Base-by-base conservation (phyloP, 2,113 vertebrate genomes). In the Lota lota region DNA sequence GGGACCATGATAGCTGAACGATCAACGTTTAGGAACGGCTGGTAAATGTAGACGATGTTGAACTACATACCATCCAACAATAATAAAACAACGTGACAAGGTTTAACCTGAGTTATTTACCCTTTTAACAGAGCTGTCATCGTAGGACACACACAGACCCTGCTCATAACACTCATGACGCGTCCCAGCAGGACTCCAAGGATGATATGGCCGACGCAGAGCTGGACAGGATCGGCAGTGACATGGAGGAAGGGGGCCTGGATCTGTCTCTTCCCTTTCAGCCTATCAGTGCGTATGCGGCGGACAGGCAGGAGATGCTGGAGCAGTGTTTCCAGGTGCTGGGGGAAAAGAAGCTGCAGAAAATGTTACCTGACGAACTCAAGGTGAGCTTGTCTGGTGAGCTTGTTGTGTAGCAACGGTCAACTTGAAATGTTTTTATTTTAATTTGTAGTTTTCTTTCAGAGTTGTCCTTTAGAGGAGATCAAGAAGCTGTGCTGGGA, bases 161-260 rank as follows among this genome's bases (percentile, higher is more conserved):
- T 6, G 28, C 28, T 33, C 28, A 2, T 33, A 33, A 33, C 28
- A 4, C 28, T 33, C 28, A 33, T 33, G 28, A 33, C 7, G 4
- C 7, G 28, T 33, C 28, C 28, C 28, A 1, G 28, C 28, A 33
- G 28, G 28, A 33, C 28, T 75, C 80, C 47, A 95, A 94, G 59
- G 90, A 90, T 24, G 89, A 77, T 3, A 64, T 88, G 11, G 90
- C 82, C 28, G 90, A 92, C 63, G 85, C 91, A 22, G 91, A 91
- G 33, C 90, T 94, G 72, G 89, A 93, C 66, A 70, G 86, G 40
- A 92, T 94, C 56, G 94, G 94, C 60, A 98, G 97, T 82, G 97
- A 99, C 83, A 89, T 97, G 54, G 97, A 98, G 85, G 97, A 98
- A 81, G 97, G 97, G 24, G 97, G 97, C 28, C 85, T 99, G 59